A percentile compares a stretch with the other conserved stretches of the same genome.
Conservation (phyloP, 2,888 invertebrate species). For the Pecten maximus region DNA sequence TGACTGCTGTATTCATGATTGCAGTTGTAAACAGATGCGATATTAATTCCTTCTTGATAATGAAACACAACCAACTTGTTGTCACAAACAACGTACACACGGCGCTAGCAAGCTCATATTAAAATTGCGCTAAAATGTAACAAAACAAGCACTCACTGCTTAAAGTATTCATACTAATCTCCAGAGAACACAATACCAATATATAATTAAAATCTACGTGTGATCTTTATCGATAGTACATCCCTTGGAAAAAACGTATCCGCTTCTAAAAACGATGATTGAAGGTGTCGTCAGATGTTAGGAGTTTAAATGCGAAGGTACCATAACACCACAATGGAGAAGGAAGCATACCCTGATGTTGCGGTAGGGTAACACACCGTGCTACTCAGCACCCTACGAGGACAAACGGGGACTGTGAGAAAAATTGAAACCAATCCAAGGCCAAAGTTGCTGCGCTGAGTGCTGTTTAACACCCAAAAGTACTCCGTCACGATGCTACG, state of each 20-base stretch:
- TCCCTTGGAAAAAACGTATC: neutral
- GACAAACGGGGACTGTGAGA: neutral
- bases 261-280: neutral
- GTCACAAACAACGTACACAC: neutral
- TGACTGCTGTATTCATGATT: neutral
- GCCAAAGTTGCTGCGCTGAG: neutral
- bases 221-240: neutral
- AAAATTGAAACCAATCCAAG: slow-evolving; percentile 24
- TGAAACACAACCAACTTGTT: neutral
- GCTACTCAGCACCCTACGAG: neutral
- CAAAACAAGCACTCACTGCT: neutral
- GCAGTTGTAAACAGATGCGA: neutral
- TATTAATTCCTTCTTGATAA: neutral
- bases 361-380: neutral
- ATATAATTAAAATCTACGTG: neutral
- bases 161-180: neutral
- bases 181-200: neutral
- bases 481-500: neutral
- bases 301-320: neutral
- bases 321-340: neutral
- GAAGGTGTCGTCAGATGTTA: neutral
- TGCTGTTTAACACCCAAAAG: slow-evolving; percentile 22
- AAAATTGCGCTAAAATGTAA: neutral
- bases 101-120: neutral
- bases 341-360: neutral